These are phyloP conservation scores for Morinoia aosen DNA, from an alignment of 2,888 invertebrate species.

Conservation along the genomic window DNA sequence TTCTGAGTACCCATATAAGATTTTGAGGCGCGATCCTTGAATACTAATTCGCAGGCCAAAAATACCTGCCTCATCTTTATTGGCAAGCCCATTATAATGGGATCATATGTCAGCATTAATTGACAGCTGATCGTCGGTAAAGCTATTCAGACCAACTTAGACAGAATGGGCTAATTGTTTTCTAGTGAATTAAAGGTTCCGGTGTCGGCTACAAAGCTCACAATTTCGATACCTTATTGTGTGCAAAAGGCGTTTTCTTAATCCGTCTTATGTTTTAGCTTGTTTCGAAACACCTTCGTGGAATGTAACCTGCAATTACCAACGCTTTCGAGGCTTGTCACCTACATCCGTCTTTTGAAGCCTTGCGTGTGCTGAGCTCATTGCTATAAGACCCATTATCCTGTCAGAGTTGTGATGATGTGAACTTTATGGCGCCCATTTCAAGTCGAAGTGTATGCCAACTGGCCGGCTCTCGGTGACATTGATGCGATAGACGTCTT, in stretches of 20 bases:
- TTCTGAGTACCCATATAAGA: background rate
- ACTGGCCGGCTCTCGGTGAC: background rate
- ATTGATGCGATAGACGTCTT: conserved; percentile 15
- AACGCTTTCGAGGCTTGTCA: background rate
- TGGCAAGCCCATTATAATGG: background rate
- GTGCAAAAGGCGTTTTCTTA: background rate
- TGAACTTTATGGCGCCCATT: background rate
- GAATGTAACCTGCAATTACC: background rate
- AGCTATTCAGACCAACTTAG: background rate
- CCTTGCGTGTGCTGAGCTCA: background rate
- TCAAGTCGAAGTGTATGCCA: conserved; percentile 23
- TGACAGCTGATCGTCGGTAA: background rate
- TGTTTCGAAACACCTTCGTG: background rate
- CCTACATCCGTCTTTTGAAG: background rate
- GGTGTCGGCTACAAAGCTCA: background rate
- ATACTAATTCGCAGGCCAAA: background rate
- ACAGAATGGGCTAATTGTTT: background rate
- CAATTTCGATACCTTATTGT: background rate
- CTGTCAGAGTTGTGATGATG: conserved; percentile 1
- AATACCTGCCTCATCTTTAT: background rate
- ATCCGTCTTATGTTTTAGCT: background rate
- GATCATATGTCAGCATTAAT: background rate
- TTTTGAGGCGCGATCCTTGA: background rate
- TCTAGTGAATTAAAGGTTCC: background rate
- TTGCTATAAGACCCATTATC: background rate